phyloP scores from a whole-genome alignment of 2,797 vertebrate genomes.

The Galaxias olidus region DNA sequence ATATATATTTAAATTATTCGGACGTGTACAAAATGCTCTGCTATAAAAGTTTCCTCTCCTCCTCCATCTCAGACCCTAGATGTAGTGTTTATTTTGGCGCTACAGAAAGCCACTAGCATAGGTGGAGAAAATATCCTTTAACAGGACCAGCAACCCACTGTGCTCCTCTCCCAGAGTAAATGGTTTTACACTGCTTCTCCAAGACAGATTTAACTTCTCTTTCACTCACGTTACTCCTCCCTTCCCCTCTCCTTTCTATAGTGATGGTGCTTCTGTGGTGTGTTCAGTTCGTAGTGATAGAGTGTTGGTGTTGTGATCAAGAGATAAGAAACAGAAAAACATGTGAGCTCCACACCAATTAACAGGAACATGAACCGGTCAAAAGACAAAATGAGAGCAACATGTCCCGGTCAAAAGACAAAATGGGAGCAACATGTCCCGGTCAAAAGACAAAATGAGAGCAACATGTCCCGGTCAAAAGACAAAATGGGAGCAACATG shows the following conservation, averaged over 20 bases:
- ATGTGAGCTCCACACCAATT: slow-evolving; percentile 15
- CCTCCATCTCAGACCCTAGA: slow-evolving; percentile 22
- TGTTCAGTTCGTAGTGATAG: slow-evolving; percentile 7
- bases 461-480: no score
- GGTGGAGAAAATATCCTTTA: slow-evolving; percentile 32
- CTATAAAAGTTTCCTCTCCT: no score
- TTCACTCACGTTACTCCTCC: not conserved
- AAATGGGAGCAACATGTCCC: not conserved
- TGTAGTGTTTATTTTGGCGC: slow-evolving; percentile 20
- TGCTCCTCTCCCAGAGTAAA: slow-evolving; percentile 33
- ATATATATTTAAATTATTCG: no score
- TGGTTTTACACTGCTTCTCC: slow-evolving; percentile 25
- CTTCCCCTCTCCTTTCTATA: slow-evolving; percentile 15
- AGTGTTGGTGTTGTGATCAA: not conserved
- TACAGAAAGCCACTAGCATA: slow-evolving; percentile 1
- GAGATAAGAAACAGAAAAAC: slow-evolving; percentile 27
- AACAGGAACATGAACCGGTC: not conserved
- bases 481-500: no score
- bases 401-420: no score
- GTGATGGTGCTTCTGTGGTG: slow-evolving; percentile 6
- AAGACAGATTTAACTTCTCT: slow-evolving; percentile 27
- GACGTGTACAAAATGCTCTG: no score
- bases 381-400: no score
- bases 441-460: not conserved
- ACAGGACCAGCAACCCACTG: slow-evolving; percentile 26